Base-by-base conservation (phyloP, 1,140 invertebrate genomes). In the Euglossa dilemma region DNA sequence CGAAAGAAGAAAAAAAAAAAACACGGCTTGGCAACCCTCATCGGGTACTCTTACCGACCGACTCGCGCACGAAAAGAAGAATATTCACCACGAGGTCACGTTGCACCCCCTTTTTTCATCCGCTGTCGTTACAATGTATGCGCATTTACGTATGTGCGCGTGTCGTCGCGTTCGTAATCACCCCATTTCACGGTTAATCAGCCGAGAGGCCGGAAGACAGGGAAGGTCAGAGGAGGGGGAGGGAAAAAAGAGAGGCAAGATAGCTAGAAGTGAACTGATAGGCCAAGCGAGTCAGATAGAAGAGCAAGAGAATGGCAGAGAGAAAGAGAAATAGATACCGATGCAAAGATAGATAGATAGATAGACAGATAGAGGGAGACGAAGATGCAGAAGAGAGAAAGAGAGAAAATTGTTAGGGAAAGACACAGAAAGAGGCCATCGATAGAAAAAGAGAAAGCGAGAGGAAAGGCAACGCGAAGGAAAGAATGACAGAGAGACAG, bases 171-270 rank as follows among this genome's bases (percentile, higher is more conserved):
- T 66, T 25, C 50, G 45, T 84, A 79, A 79, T 80, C 82, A 79
- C 57, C 82, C 76, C 52, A 57, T 80, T 84, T 84, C 69, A 79
- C 82, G 82, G 82, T 84, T 80, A 84, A 84, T 84, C 82, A 80
- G 69, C 69, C 82, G 76, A 80, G 69, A 52, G 66, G 76, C 45
- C 76, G 82, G 75, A 84, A 71, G 69, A 79, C 20, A 16, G 56
- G n/a, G 74, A 50, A 61, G 45, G 67, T 20, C 45, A 18, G 43
- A 23, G 9, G 8, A 69, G 28, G 28, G 23, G 16, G 18, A 25
- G 69, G 18, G 8, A 20, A 5, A 16, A 36, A 45, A 43, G 14
- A 50, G 54, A 61, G 43, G 18, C 50, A 28, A 50, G 14, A 47
- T 23, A 54, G n/a, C 18, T 59, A 14, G 20, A 7, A 50, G 23